Evolutionary conservation across 2,113 vertebrate genomes (phyloP), one percentile per base, ranked within the genome.

Genomic region (Tetraodon nigroviridis): DNA sequence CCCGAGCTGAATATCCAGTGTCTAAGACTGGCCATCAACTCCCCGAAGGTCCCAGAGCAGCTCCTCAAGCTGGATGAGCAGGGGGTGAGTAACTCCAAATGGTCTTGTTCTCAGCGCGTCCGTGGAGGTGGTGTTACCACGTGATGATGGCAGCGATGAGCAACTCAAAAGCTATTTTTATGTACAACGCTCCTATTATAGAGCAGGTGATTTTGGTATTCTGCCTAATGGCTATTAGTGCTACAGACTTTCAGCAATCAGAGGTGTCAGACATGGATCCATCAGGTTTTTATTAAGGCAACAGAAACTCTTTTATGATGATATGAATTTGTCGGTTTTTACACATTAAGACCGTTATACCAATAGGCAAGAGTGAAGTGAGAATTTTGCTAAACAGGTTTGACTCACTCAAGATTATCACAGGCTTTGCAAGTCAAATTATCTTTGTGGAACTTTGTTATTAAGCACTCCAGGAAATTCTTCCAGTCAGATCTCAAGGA

Each of bases 31-130:
- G 93, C 96, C 72, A 81, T 92, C 67, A 95, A 66, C 86, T 94
- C 95, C 0, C 94, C 94, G 58, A 94, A 93, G 84, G 95, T 99
- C 63, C 86, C 91, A 0, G 97, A 99, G 64, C 97, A 98, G 66
- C 91, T 99, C 6, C 93, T 99, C 55, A 96, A 95, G 78, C 87
- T 99, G 41, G 97, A 99, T 54, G 97, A 99, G 62, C 97, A 98
- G 82, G 96, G 96, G 92, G 97, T 99, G 81, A 67, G 95, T 85
- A 40, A n/a, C 44, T 37, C 32, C 32, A 4, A 2, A 12, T 37
- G 32, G 24, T 37, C 32, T 37, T 12, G 17, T 54, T 22, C 16
- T 37, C 32, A 37, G 32, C 11, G 32, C 10, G 32, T 37, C 32
- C 32, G 11, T 37, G 32, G 32, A 37, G 32, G 11, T 12, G 32